Evolutionary conservation across 2,888 invertebrate genomes (phyloP), one percentile per base, ranked within the genome.

Genomic region (Megamerina dolium): DNA sequence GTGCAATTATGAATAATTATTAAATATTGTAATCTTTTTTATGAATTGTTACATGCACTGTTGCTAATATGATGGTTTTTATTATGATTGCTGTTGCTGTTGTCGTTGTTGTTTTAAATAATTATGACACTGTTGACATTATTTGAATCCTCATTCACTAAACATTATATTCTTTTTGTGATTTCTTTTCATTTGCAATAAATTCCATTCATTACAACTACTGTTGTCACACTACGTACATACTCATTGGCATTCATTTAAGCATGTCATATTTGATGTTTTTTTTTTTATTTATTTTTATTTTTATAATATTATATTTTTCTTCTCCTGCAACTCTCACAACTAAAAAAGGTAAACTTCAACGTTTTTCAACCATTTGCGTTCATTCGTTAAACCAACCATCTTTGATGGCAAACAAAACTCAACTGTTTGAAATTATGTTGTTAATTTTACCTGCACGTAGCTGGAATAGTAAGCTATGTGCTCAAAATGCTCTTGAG

Each of bases 51-150:
- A 12, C n/a, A 29, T 29, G 17, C 14, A 17, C n/a, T 17, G 33
- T 29, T 38, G 29, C 17, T 20, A 13, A 16, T 29, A 17, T 13
- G 32, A 17, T 10, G 20, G 31, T 13, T 31, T 14, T 21, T 38
- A n/a, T 12, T 10, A 3, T 26, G 34, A 30, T 33, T 38, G 14
- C 36, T 38, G 33, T 37, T 43, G 17, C 31, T 27, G n/a, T 17
- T 37, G 32, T 26, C 37, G 17, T 20, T 30, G 10, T 18, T 35
- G 21, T 36, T 32, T 20, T 6, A 30, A 14, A 23, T 30, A 14
- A 13, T 42, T 30, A 35, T 46, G 38, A 37, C 45, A 37, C 33
- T 37, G 29, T 33, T 21, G 40, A 26, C 37, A 41, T 37, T 26
- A 27, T 13, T 37, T 37, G n/a, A n/a, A n/a, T n/a, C n/a, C n/a